Percentiles rank a stretch among this genome's conserved stretches.
Evolutionary conservation across 2,113 vertebrate species (phyloP).

Genomic region (Coptodon bakossiorum): DNA sequence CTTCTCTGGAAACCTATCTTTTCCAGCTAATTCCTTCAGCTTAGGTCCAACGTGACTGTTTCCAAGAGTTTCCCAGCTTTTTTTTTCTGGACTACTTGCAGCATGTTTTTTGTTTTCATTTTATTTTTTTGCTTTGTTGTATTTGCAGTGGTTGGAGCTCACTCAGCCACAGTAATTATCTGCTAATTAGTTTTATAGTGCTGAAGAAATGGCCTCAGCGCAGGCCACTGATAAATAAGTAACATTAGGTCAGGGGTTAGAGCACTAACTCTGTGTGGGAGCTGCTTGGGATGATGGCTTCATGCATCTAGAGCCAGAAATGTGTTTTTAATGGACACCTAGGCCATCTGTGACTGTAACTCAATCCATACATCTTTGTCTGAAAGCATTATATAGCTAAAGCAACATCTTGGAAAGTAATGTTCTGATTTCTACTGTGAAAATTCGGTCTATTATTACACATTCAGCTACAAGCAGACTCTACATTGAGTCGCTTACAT

Average conservation of each 20-base stretch:
- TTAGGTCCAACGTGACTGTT: not conserved
- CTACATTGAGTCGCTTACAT: not conserved
- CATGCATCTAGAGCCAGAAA: not conserved
- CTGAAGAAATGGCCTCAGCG: not conserved
- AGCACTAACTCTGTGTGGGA: not conserved
- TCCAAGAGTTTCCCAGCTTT: not conserved
- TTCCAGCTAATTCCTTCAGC: accelerated
- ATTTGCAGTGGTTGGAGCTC: not conserved
- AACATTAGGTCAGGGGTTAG: not conserved
- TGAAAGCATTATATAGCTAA: not conserved
- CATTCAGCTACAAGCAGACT: not conserved
- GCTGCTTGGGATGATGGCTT: not conserved
- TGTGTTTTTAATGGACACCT: conserved; percentile 10
- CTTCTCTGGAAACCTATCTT: not conserved
- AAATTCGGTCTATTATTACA: not conserved
- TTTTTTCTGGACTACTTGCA: accelerated
- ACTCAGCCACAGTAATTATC: not conserved
- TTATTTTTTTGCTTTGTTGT: not conserved
- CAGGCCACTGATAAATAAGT: not conserved
- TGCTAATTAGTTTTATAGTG: not conserved
- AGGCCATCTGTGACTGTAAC: conserved; percentile 17
- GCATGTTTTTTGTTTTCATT: not conserved
- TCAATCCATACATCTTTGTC: not conserved
- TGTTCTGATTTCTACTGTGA: not conserved
- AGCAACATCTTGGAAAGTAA: not conserved